phyloP scores from a whole-genome alignment of 2,797 vertebrate species.

The Gymnocypris eckloni region DNA sequence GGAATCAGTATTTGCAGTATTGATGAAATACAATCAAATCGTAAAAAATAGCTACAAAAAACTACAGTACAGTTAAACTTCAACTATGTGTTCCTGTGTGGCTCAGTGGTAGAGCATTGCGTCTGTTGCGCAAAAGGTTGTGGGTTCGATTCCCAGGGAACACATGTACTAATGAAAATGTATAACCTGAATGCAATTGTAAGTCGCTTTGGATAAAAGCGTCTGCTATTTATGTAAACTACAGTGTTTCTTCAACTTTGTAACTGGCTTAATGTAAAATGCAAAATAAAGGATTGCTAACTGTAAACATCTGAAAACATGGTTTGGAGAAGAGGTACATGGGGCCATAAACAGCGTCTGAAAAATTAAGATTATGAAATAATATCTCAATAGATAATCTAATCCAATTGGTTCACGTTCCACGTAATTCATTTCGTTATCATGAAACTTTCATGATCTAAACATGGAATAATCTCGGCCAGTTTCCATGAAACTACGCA shows the following conservation, averaged over 20 bases:
- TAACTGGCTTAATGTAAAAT: background rate
- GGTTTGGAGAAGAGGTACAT: background rate
- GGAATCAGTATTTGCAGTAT: background rate
- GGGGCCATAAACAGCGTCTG: background rate
- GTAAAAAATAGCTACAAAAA: background rate
- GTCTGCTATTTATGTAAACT: too few relatives aligned
- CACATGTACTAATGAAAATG: too few relatives aligned
- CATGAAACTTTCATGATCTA: background rate
- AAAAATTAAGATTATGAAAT: background rate
- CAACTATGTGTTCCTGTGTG: too few relatives aligned
- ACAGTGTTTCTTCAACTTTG: background rate
- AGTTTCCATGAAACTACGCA: background rate
- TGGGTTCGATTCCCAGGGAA: too few relatives aligned
- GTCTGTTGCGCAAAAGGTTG: too few relatives aligned
- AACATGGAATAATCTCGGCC: background rate
- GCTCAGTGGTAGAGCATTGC: too few relatives aligned
- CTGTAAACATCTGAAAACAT: background rate
- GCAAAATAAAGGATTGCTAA: background rate
- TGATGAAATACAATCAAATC: background rate
- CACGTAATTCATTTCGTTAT: background rate
- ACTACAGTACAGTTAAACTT: background rate
- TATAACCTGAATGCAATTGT: too few relatives aligned
- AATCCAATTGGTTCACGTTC: background rate
- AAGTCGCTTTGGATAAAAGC: too few relatives aligned
- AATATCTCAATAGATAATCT: background rate